Percentiles rank a stretch among this genome's conserved stretches.
These are phyloP conservation scores for Nomada fabriciana DNA, from an alignment of 2,888 invertebrate species.

Conservation along the genomic window DNA sequence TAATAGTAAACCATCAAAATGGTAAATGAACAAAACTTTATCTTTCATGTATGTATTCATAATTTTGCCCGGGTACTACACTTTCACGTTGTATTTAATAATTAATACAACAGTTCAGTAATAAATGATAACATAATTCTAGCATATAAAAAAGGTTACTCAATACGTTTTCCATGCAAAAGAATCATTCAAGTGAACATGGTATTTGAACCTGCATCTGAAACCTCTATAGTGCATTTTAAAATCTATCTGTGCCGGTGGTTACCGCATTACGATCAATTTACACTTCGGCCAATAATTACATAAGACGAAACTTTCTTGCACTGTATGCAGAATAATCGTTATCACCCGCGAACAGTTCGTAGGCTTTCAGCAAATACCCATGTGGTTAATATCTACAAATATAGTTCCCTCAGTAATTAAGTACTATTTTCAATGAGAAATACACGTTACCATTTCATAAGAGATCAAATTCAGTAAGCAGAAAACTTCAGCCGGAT, in stretches of 20 bases:
- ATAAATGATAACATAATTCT: too few species aligned
- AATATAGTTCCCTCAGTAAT: not conserved
- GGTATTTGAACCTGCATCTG: not conserved
- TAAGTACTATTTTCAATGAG: not conserved
- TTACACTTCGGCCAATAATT: constrained; percentile 35
- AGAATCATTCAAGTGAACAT: not conserved
- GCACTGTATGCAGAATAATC: constrained; percentile 1
- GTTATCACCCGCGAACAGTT: not conserved
- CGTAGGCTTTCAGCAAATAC: not conserved
- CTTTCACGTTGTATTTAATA: too few species aligned
- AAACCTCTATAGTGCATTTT: constrained; percentile 34
- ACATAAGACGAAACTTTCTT: constrained; percentile 28
- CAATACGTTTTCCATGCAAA: too few species aligned
- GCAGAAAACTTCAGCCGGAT: not conserved
- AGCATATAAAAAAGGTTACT: too few species aligned
- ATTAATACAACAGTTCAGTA: too few species aligned
- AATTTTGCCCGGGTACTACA: too few species aligned
- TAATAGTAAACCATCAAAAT: too few species aligned
- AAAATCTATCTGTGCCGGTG: constrained; percentile 13
- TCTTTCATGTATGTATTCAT: too few species aligned
- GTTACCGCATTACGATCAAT: constrained; percentile 47
- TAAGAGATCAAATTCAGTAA: not conserved
- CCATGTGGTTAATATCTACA: not conserved
- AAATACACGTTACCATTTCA: not conserved
- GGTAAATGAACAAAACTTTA: too few species aligned